Evolutionary conservation across 2,888 invertebrate genomes (phyloP).

Genomic region (Pteria penguin): DNA sequence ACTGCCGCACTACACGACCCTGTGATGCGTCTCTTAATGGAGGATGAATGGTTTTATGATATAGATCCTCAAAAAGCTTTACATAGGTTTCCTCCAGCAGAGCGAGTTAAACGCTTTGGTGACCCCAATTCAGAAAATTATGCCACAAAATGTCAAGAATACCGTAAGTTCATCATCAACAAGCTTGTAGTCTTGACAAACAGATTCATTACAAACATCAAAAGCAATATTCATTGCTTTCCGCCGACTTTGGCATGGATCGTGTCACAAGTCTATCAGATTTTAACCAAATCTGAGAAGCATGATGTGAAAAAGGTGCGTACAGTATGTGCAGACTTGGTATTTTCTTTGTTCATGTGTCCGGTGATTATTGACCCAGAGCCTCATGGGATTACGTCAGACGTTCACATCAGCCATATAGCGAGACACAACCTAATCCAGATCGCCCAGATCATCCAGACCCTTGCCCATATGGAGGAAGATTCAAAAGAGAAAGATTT

Average conservation of each 20-base stretch:
- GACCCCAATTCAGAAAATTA: constrained; percentile 88
- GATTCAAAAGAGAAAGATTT: constrained; percentile 88
- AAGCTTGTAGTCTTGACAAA: constrained; percentile 89
- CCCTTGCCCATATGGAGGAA: constrained; percentile 90
- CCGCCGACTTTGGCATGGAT: constrained; percentile 94
- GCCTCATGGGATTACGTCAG: constrained; percentile 92
- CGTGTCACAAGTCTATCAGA: constrained; percentile 85
- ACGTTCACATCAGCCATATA: constrained; percentile 93
- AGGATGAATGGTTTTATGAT: constrained; percentile 94
- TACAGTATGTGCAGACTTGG: constrained; percentile 93
- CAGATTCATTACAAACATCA: constrained; percentile 90
- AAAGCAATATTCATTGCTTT: constrained; percentile 92
- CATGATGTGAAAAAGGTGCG: constrained; percentile 81
- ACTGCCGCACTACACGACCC: constrained; percentile 95
- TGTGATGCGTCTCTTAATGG: constrained; percentile 92
- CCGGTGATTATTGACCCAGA: constrained; percentile 98
- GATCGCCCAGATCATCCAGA: constrained; percentile 95
- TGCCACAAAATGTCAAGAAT: constrained; percentile 86
- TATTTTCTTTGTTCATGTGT: constrained; percentile 95
- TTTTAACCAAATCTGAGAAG: constrained; percentile 83
- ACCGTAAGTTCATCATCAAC: constrained; percentile 87
- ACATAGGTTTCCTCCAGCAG: constrained; percentile 85
- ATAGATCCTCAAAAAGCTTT: constrained; percentile 90
- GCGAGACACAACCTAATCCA: constrained; percentile 89
- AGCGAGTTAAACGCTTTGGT: constrained; percentile 87